These are phyloP conservation scores for Gyps fulvus DNA, from an alignment of 2,113 vertebrate genomes.

Conservation along the genomic window DNA sequence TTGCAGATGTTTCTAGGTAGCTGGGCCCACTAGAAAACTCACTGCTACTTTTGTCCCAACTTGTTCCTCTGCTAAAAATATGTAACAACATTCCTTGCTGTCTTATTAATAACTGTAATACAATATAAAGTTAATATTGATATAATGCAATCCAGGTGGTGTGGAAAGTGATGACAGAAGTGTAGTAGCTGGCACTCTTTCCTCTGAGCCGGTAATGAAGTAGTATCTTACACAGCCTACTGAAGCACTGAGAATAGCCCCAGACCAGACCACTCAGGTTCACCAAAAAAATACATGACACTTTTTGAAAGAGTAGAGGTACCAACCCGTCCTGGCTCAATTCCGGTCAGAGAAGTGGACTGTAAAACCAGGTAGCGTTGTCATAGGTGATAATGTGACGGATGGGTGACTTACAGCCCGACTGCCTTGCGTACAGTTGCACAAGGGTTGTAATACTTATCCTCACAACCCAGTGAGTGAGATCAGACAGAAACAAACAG, in stretches of 20 bases:
- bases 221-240: not conserved
- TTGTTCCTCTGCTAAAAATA: conserved; percentile 30
- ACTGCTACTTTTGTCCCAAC: not conserved
- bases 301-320: not conserved
- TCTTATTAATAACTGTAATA: conserved; percentile 41
- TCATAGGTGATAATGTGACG: not conserved
- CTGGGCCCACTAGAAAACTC: not conserved
- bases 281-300: not conserved
- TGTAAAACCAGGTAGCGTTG: not conserved
- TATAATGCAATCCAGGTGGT: conserved; percentile 19
- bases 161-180: conserved; percentile 7
- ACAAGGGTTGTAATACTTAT: not conserved
- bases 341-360: not conserved
- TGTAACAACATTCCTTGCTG: conserved; percentile 30
- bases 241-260: not conserved
- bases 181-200: not conserved
- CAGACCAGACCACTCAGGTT: not conserved
- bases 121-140: conserved; percentile 32
- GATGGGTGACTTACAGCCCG: accelerated
- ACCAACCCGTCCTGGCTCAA: not conserved
- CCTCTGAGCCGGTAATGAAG: not conserved
- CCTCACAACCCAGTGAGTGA: not conserved
- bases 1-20: conserved; percentile 21
- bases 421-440: not conserved
- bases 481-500: not conserved